Evolutionary conservation across 30 jellyfish, hydroid and myxozoan species (phyloP).

Genomic region (Thelohanellus kitauei): DNA sequence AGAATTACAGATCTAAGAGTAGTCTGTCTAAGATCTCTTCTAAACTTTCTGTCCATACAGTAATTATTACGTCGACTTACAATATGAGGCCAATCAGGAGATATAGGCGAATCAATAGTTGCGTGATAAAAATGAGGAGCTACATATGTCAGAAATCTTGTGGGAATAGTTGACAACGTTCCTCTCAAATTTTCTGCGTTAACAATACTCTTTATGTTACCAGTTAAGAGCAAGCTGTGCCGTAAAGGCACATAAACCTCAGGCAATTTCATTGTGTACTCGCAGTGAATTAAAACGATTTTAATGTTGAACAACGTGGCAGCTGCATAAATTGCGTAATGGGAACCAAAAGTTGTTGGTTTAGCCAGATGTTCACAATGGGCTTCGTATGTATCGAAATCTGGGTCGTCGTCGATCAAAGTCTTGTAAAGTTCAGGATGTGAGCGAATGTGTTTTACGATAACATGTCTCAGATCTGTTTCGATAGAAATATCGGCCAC

Average conservation of each 20-base stretch:
- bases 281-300: constrained; percentile 26
- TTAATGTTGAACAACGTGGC: constrained; percentile 17
- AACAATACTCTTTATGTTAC: background rate
- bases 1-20: no score
- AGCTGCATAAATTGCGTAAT: constrained; percentile 38
- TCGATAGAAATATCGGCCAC: constrained; percentile 10
- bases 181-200: background rate
- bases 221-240: background rate
- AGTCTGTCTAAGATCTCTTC: no score
- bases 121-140: constrained; percentile 37
- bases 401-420: constrained; percentile 21
- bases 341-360: constrained; percentile 21
- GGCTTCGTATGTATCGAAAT: constrained; percentile 14
- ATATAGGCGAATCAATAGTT: constrained; percentile 22
- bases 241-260: constrained; percentile 21
- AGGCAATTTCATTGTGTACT: constrained; percentile 18
- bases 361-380: constrained; percentile 12
- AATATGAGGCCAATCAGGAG: constrained; percentile 50
- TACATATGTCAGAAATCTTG: constrained; percentile 28
- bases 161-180: constrained; percentile 1
- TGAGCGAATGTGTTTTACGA: constrained; percentile 21
- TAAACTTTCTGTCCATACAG: constrained; percentile 36
- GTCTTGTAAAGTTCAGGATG: constrained; percentile 26
- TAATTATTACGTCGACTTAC: constrained; percentile 25
- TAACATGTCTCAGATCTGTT: constrained; percentile 14